Base-by-base conservation (phyloP, 2,797 vertebrate genomes). In the Anisognathus igniventris region DNA sequence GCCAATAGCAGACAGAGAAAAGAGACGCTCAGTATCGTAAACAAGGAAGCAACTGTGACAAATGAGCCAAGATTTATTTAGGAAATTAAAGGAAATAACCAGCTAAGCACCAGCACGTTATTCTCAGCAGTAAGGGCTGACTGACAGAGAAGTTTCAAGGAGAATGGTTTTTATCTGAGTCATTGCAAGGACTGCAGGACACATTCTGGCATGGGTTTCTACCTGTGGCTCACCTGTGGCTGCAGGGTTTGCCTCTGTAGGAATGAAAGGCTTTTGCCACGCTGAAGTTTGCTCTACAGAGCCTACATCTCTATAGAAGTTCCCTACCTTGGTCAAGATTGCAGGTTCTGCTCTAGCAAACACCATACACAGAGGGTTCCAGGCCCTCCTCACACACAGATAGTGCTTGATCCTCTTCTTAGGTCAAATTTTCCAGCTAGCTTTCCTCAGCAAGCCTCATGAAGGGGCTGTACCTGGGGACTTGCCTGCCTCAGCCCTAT, bases 61-160 rank as follows among this genome's bases (percentile, higher is more conserved):
- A 88, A 62, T 7, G 14, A 88, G 15, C 28, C 61, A 76, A 56
- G 64, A 14, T 76, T 62, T 79, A 9, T 39, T n/a, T 58, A 72
- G 27, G n/a, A 65, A 87, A 65, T 53, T 14, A 50, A 83, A 77
- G 73, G 35, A 65, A 76, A 66, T 73, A 91, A 48, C 47, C 62
- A 31, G 22, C 33, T 74, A 45, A 74, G 40, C n/a, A 62, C 6
- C 33, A 66, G 65, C 61, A 54, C 18, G 14, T 75, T 31, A 3
- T 37, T 71, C 18, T 28, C 7, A 28, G 64, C 75, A 65, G 48
- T 40, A 42, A 60, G 58, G 82, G 39, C 67, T 35, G 44, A 15
- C 33, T 74, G 73, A 28, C 40, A 20, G 75, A 7, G 51, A 70
- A 18, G 47, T 61, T 65, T 27, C n/a, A 51, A 27, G 21, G 60